phyloP scores from a whole-genome alignment of 2,113 vertebrate species.

The Turdus rufiventris region DNA sequence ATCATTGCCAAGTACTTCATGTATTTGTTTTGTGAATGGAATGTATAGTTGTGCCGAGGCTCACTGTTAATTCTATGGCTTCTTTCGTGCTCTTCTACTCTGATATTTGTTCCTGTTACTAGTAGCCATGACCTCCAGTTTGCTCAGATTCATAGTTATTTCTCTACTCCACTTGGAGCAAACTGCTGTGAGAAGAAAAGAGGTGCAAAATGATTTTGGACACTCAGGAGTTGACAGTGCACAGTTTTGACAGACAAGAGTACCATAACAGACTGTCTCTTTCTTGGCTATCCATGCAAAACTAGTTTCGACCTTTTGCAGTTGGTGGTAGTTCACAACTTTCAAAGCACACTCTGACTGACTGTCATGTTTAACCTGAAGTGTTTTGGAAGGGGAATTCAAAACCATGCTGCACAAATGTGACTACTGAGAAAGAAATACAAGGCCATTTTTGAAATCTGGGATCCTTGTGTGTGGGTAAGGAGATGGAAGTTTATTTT shows the following conservation, averaged over 20 bases:
- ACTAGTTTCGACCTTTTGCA: not conserved
- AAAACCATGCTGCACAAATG: not conserved
- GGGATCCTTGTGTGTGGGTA: accelerated
- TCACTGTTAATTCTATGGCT: not conserved
- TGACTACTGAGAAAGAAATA: not conserved
- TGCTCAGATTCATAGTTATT: not conserved
- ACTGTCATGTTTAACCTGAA: not conserved
- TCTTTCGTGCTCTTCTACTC: not conserved
- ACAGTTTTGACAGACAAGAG: not conserved
- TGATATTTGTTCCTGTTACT: not conserved
- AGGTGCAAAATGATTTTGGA: not conserved
- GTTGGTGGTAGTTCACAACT: not conserved
- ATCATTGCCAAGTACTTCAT: not conserved
- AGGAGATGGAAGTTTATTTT: not conserved
- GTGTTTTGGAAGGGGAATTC: not conserved
- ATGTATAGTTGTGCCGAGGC: not conserved
- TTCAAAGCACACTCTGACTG: not conserved
- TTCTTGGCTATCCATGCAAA: not conserved
- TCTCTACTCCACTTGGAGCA: not conserved
- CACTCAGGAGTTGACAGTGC: not conserved
- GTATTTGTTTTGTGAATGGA: not conserved
- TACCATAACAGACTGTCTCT: not conserved
- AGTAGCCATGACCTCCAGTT: not conserved
- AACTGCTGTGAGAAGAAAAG: not conserved
- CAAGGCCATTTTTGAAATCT: not conserved